These are phyloP conservation scores for Apodemia mormo DNA, from an alignment of 2,888 invertebrate species.

Conservation along the genomic window DNA sequence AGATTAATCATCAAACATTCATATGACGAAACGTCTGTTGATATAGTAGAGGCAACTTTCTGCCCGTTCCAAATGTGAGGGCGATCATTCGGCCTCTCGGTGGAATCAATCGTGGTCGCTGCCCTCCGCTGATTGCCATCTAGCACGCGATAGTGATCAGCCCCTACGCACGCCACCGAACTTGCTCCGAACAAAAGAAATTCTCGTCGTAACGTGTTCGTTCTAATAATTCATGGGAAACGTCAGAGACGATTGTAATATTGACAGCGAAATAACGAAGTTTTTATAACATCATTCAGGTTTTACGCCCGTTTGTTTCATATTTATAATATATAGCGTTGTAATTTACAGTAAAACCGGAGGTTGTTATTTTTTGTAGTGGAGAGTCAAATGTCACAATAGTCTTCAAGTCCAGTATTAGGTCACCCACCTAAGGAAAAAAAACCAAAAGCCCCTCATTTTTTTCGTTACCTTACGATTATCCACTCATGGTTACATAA, in stretches of 20 bases:
- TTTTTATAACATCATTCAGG: constrained; percentile 4
- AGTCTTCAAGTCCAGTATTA: neutral
- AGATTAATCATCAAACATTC: too few species aligned
- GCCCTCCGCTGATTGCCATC: constrained; percentile 70
- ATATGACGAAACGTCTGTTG: too few species aligned
- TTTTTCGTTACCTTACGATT: too few species aligned
- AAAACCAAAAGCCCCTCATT: neutral
- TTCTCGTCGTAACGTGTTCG: constrained; percentile 57
- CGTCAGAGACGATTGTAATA: constrained; percentile 39
- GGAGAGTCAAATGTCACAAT: neutral
- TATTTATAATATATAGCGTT: neutral
- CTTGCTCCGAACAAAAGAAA: constrained; percentile 58
- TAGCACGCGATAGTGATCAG: constrained; percentile 76
- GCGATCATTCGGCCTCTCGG: constrained; percentile 47
- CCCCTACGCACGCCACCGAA: constrained; percentile 58
- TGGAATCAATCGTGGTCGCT: constrained; percentile 73
- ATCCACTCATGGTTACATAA: too few species aligned
- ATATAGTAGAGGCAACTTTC: constrained; percentile 28
- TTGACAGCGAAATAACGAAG: constrained; percentile 38
- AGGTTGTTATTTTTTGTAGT: neutral
- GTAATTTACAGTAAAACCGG: neutral
- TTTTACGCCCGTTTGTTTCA: neutral
- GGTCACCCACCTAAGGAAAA: neutral
- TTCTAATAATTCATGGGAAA: constrained; percentile 45
- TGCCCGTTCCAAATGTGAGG: constrained; percentile 34